Percentiles rank a stretch among this genome's conserved stretches.
Conservation (phyloP, 2,888 invertebrate species). For the Hypomecis atomaria region DNA sequence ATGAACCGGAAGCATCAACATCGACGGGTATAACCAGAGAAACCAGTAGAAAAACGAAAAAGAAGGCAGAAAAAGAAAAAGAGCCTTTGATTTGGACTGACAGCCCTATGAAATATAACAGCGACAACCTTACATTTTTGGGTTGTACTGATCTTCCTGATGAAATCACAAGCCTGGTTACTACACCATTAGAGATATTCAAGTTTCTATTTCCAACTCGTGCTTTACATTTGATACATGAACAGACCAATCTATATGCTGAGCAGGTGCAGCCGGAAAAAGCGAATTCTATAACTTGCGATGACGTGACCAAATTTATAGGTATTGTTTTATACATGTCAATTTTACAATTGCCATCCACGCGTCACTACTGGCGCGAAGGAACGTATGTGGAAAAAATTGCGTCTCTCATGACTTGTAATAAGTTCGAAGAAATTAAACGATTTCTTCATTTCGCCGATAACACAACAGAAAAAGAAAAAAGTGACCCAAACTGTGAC, state of each 20-base stretch:
- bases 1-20: too few relatives aligned
- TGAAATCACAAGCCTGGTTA: not conserved
- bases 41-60: too few relatives aligned
- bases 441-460: constrained; percentile 38
- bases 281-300: not conserved
- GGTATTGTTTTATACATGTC: constrained; percentile 40
- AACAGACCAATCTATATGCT: not conserved
- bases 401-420: constrained; percentile 32
- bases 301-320: constrained; percentile 17
- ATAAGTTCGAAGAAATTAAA: constrained; percentile 43
- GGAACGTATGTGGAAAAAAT: constrained; percentile 39
- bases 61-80: too few relatives aligned
- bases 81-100: too few relatives aligned
- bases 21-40: too few relatives aligned
- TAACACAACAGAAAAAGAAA: constrained; percentile 31
- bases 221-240: not conserved
- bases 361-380: constrained; percentile 43
- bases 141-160: not conserved
- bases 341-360: constrained; percentile 41
- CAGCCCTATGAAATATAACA: too few relatives aligned
- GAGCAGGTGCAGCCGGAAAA: not conserved
- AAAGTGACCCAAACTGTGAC: constrained; percentile 35
- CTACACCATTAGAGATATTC: not conserved
- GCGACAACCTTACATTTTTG: not conserved
- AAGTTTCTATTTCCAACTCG: not conserved